These are phyloP conservation scores for Eueides isabella DNA, from an alignment of 1,140 invertebrate species.

Conservation along the genomic window DNA sequence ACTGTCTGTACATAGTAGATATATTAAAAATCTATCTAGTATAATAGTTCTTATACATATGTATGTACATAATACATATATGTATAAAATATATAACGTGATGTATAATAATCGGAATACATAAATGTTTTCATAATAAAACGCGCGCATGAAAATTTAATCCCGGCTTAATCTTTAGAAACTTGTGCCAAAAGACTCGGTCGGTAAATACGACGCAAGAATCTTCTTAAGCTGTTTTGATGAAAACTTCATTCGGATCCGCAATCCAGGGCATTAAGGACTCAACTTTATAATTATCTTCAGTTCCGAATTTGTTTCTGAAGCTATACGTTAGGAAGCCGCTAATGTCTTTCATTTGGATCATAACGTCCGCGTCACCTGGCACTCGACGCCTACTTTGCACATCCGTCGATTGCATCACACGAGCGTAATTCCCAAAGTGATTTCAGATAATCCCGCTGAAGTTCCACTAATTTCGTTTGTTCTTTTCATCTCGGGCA, in stretches of 20 bases:
- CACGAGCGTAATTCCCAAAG: not conserved
- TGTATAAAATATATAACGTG: not conserved
- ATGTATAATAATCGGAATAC: not conserved
- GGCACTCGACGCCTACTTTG: slow-evolving; percentile 1
- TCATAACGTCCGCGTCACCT: not conserved
- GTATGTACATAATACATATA: too few relatives aligned
- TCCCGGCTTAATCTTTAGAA: slow-evolving; percentile 21
- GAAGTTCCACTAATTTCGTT: not conserved
- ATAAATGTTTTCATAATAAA: not conserved
- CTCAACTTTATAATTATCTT: slow-evolving; percentile 28
- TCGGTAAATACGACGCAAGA: slow-evolving; percentile 23
- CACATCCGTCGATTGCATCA: slow-evolving; percentile 37
- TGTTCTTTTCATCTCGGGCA: not conserved
- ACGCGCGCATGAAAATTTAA: slow-evolving; percentile 25
- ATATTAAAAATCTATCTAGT: too few relatives aligned
- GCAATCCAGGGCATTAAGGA: slow-evolving; percentile 29
- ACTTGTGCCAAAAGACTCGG: slow-evolving; percentile 21
- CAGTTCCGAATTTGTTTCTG: slow-evolving; percentile 1
- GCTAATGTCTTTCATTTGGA: slow-evolving; percentile 23
- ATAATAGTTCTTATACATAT: too few relatives aligned
- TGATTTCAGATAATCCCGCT: not conserved
- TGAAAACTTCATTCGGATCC: slow-evolving; percentile 30
- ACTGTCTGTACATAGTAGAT: too few relatives aligned
- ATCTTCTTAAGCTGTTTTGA: slow-evolving; percentile 25
- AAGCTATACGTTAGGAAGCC: slow-evolving; percentile 22